Conservation (phyloP, 2,888 invertebrate genomes). For the Oegoconia quadripuncta region DNA sequence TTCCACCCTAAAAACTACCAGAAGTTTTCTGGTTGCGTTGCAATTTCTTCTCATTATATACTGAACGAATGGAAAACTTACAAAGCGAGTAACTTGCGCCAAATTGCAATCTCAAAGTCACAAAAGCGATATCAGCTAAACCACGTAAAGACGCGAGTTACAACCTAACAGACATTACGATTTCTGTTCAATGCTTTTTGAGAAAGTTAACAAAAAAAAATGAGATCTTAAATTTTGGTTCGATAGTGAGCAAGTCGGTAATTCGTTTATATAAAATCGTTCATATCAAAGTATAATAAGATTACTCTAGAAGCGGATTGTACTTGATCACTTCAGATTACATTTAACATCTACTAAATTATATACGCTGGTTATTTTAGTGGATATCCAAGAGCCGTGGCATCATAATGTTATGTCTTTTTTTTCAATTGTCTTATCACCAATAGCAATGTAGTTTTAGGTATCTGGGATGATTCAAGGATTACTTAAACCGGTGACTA, state of each 20-base stretch:
- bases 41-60: no score
- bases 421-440: no score
- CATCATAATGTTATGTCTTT: no score
- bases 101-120: not conserved
- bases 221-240: slow-evolving; percentile 76
- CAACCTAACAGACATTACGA: not conserved
- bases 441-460: no score
- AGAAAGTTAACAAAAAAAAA: slow-evolving; percentile 33
- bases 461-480: no score
- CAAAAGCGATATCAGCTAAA: slow-evolving; percentile 1
- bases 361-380: no score
- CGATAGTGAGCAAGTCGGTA: slow-evolving; percentile 67
- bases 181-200: slow-evolving; percentile 7
- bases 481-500: no score
- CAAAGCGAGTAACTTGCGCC: not conserved
- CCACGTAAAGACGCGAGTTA: not conserved
- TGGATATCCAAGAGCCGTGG: no score
- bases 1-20: no score
- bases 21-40: no score
- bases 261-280: slow-evolving; percentile 62
- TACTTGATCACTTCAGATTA: slow-evolving; percentile 59
- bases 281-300: slow-evolving; percentile 42
- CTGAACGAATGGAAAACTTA: not conserved
- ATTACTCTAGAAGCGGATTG: slow-evolving; percentile 54
- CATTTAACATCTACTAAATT: slow-evolving; percentile 35